Evolutionary conservation across 2,113 vertebrate species (phyloP).

Genomic region (Corythornis cristatus): DNA sequence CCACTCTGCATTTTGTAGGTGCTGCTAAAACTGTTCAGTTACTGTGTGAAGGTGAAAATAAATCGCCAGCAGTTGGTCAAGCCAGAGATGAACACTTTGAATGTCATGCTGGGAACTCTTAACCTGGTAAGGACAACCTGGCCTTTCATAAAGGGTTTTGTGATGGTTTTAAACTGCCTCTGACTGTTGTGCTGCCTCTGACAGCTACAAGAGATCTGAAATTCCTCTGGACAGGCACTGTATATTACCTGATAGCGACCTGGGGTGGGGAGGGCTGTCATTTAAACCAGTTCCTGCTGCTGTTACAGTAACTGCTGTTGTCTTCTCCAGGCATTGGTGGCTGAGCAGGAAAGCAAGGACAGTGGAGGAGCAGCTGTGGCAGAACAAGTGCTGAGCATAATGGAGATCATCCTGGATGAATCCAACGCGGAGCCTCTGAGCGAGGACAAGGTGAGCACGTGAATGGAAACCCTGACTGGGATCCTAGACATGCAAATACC

Average conservation of each 20-base stretch:
- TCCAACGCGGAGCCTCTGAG: constrained; percentile 95
- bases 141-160: background rate
- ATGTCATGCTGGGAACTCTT: constrained; percentile 97
- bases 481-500: background rate
- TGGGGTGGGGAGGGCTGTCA: background rate
- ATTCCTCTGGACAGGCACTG: background rate
- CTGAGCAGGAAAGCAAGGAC: constrained; percentile 98
- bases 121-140: constrained; percentile 85
- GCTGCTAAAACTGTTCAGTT: constrained; percentile 95
- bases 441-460: constrained; percentile 89
- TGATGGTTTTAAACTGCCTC: background rate
- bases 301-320: background rate
- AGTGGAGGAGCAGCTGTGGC: constrained; percentile 95
- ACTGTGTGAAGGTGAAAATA: constrained; percentile 97
- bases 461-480: background rate
- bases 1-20: constrained; percentile 77
- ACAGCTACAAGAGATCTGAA: accelerated
- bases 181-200: background rate
- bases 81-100: constrained; percentile 98
- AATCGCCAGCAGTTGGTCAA: constrained; percentile 95
- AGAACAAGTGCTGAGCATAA: constrained; percentile 97
- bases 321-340: constrained; percentile 86
- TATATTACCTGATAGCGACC: background rate
- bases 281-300: background rate
- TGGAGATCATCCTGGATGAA: constrained; percentile 98